phyloP scores from a whole-genome alignment of 2,797 vertebrate species.

The Florisuga fusca region DNA sequence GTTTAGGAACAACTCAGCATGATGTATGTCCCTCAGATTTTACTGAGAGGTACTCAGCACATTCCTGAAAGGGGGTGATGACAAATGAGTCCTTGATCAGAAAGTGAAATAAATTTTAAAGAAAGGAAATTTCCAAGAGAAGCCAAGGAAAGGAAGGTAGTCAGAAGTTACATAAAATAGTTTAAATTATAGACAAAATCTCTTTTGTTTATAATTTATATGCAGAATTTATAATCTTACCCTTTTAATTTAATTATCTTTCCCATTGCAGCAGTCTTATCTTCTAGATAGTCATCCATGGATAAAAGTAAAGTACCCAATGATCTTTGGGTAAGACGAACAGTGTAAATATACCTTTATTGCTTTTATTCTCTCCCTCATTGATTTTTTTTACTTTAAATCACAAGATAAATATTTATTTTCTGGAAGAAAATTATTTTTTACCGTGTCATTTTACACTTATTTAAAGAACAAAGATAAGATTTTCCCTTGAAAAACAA shows the following conservation, averaged over 20 bases:
- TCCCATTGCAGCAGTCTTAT: not conserved
- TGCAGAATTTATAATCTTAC: not conserved
- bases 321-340: not conserved
- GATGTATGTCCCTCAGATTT: not conserved
- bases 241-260: not conserved
- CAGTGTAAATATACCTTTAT: not conserved
- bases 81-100: not conserved
- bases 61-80: not conserved
- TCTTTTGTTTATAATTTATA: not conserved
- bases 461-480: not conserved
- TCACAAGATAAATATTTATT: too few species aligned
- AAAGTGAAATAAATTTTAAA: not conserved
- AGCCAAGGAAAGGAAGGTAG: not conserved
- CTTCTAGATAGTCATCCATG: not conserved
- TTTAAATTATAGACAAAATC: not conserved
- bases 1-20: conserved; percentile 43
- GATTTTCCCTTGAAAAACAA: too few species aligned
- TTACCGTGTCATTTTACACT: too few species aligned
- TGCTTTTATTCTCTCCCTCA: not conserved
- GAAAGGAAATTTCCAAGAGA: not conserved
- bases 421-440: too few species aligned
- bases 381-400: conserved; percentile 15
- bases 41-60: not conserved
- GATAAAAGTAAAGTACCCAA: not conserved
- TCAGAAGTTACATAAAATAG: not conserved